A percentile compares a stretch with the other conserved stretches of the same genome.
These are phyloP conservation scores for Osmerus eperlanus DNA, from an alignment of 2,113 vertebrate species.

Conservation along the genomic window DNA sequence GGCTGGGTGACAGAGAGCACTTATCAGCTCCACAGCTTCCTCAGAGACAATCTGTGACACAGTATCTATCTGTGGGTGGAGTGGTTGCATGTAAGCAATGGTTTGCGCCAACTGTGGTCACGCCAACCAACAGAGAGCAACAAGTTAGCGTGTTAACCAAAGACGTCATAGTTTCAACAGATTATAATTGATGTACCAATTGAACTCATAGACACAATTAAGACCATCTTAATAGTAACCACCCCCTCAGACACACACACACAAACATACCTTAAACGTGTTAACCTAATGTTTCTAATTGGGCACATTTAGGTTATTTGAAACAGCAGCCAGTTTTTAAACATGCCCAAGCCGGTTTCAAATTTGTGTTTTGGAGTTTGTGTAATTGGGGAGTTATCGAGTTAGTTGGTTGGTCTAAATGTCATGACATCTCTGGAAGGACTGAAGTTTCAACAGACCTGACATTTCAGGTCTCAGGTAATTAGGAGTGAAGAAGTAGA, in stretches of 20 bases:
- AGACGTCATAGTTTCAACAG: not conserved
- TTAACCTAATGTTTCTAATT: no score
- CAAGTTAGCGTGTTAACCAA: not conserved
- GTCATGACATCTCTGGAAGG: slow-evolving; percentile 54
- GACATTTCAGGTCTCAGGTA: slow-evolving; percentile 55
- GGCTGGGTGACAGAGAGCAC: slow-evolving; percentile 16
- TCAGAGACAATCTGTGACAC: not conserved
- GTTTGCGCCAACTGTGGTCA: no score
- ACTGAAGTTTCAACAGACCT: slow-evolving; percentile 29
- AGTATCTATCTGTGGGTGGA: not conserved
- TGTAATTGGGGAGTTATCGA: slow-evolving; percentile 45
- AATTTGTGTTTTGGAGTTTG: slow-evolving; percentile 22
- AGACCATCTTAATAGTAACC: no score
- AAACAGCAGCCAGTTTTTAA: slow-evolving; percentile 19
- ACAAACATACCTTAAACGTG: no score
- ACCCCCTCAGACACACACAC: no score
- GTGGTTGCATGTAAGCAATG: not conserved
- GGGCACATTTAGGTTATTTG: no score
- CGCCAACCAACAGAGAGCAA: not conserved
- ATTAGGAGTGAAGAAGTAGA: slow-evolving; percentile 35
- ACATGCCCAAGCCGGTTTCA: slow-evolving; percentile 10
- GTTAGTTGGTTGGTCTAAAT: slow-evolving; percentile 49
- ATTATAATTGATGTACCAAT: not conserved
- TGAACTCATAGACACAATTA: not conserved
- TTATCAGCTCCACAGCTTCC: not conserved